phyloP scores from a whole-genome alignment of 2,113 vertebrate species.

The Scopus umbretta region DNA sequence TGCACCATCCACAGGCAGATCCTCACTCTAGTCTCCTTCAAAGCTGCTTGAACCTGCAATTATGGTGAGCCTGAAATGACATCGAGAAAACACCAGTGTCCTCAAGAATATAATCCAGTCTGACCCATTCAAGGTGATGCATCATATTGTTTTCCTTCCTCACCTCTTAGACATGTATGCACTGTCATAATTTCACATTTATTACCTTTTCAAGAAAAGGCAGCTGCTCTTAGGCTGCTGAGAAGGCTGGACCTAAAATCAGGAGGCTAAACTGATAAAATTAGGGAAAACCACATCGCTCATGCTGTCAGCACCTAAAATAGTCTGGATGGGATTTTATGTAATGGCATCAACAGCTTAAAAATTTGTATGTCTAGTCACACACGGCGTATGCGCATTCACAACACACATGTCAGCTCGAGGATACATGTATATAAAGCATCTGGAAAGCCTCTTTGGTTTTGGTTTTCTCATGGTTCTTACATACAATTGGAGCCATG shows the following conservation, averaged over 20 bases:
- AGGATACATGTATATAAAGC: not conserved
- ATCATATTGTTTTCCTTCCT: not conserved
- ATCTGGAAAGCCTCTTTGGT: not conserved
- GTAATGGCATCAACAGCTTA: not conserved
- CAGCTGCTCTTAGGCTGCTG: too few relatives aligned
- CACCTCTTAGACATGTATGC: not conserved
- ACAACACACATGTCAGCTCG: not conserved
- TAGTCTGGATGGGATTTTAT: not conserved
- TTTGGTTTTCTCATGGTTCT: not conserved
- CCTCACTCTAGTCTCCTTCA: not conserved
- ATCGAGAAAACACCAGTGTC: not conserved
- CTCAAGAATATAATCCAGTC: not conserved
- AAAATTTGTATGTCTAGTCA: not conserved
- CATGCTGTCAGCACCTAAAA: not conserved
- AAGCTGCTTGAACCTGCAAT: not conserved
- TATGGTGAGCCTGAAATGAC: not conserved
- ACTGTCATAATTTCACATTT: not conserved
- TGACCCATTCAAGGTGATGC: not conserved
- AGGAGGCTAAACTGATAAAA: not conserved
- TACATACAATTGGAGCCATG: rapidly evolving
- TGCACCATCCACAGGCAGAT: not conserved
- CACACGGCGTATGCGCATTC: not conserved
- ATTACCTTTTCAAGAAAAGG: not conserved
- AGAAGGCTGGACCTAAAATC: not conserved
- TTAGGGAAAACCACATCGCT: not conserved